Percentiles rank a stretch among this genome's conserved stretches.
These are phyloP conservation scores for Drosophila malerkotliana DNA, from an alignment of 1,140 invertebrate genomes.

Conservation along the genomic window DNA sequence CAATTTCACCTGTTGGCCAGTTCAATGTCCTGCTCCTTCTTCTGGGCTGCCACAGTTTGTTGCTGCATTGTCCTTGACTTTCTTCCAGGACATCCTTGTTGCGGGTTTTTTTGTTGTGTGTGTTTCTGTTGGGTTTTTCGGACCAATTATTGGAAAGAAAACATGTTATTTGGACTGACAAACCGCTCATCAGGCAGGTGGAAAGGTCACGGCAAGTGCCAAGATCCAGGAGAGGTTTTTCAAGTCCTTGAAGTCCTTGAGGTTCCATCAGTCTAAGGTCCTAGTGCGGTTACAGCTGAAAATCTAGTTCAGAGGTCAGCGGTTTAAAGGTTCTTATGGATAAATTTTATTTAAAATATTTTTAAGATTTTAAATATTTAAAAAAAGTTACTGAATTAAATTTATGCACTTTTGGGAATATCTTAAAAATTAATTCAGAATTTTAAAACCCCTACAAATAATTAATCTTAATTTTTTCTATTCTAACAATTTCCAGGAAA, in stretches of 20 bases:
- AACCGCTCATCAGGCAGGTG: constrained; percentile 64
- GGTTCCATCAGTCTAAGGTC: background rate
- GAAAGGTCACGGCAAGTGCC: constrained; percentile 39
- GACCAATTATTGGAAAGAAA: constrained; percentile 45
- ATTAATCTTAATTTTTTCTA: constrained; percentile 9
- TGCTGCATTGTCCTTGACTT: constrained; percentile 26
- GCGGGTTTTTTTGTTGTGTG: background rate
- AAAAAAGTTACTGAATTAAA: too few species aligned
- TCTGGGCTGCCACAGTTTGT: background rate
- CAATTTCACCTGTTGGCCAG: constrained; percentile 65
- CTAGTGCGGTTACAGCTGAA: constrained; percentile 54
- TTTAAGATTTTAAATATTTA: background rate
- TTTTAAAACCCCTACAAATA: background rate
- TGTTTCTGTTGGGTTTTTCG: constrained; percentile 3
- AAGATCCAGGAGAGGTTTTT: background rate
- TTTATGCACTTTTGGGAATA: background rate
- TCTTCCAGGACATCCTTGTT: constrained; percentile 5
- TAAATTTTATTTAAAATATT: background rate
- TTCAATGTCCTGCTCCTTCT: constrained; percentile 35
- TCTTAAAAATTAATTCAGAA: background rate
- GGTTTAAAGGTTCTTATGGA: too few species aligned
- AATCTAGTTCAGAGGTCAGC: constrained; percentile 6
- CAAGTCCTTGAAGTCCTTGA: constrained; percentile 4
- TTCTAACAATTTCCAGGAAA: background rate
- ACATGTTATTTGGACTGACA: constrained; percentile 61